phyloP scores from a whole-genome alignment of 2,113 vertebrate species.

The Beaufortia kweichowensis region DNA sequence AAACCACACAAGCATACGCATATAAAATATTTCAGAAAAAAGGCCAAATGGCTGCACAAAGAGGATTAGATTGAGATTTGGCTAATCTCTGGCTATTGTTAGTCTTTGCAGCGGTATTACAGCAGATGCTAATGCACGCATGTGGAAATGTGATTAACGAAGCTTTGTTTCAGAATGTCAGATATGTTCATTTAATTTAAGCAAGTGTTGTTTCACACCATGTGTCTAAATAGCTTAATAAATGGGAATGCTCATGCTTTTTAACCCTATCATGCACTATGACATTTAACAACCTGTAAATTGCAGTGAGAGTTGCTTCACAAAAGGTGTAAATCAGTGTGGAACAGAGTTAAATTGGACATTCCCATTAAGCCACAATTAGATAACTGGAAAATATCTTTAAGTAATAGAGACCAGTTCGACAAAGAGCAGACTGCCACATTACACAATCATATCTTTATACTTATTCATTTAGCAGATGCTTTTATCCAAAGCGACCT shows the following conservation, averaged over 20 bases:
- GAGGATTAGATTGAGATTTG: background rate
- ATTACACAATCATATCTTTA: too few relatives aligned
- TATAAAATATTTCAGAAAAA: constrained; percentile 20
- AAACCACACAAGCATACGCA: constrained; percentile 32
- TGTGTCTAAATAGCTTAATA: background rate
- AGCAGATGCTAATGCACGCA: background rate
- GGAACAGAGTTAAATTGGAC: background rate
- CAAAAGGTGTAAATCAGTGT: background rate
- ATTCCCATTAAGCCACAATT: background rate
- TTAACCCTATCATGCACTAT: background rate
- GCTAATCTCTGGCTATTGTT: background rate
- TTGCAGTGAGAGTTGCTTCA: background rate
- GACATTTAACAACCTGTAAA: background rate
- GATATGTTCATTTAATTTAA: background rate
- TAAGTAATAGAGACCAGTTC: background rate
- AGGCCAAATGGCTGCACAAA: background rate
- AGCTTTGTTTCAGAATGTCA: background rate
- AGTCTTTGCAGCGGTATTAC: background rate
- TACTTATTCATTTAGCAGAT: too few relatives aligned
- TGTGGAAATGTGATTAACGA: background rate
- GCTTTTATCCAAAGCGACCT: too few relatives aligned
- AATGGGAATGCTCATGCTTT: background rate
- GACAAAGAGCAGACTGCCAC: background rate
- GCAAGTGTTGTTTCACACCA: background rate
- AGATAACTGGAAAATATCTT: background rate